Base-by-base conservation (phyloP, 2,113 vertebrate species). In the Glaucidium brasilianum region DNA sequence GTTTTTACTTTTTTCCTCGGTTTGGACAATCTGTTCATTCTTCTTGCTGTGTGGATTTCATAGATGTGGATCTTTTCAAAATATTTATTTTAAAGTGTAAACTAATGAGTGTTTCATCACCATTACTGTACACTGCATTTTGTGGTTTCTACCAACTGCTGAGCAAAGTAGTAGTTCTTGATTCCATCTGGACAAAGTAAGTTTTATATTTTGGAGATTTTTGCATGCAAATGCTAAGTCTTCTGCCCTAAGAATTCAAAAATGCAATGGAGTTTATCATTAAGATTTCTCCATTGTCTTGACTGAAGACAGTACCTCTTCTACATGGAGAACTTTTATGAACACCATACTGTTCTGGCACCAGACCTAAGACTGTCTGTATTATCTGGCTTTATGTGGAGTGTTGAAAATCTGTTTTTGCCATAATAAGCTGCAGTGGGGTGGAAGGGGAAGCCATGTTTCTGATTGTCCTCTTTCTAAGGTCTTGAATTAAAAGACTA, bases 361-460 rank as follows among this genome's bases (percentile, higher is more conserved):
- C 9, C 9, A 56, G 10, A 22, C 22, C 4, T 15, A 87, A 49
- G 34, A 10, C 5, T 20, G 10, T 4, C 9, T 81, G 77, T 77
- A 26, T 63, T 41, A 30, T 5, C 32, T 60, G 22, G 5, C 64
- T 80, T 26, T 79, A 52, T 63, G 20, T 53, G 19, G 11, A 58
- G 27, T 35, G 27, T 34, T 71, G 29, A 52, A 77, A 73, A 53
- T 50, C 52, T 32, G 3, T 78, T 49, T 53, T 63, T 29, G 45
- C 25, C 6, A 4, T 41, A 50, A 29, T 21, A 66, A 39, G 5
- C 18, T 45, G 43, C 43, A 45, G 43, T 1, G 15, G 39, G 7
- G 21, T 5, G 6, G 12, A 1, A 2, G 17, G 3, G 17, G 12
- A 58, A 43, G 9, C 32, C 3, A 15, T 32, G 2, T 49, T 58